Percentiles rank a stretch among this genome's conserved stretches.
phyloP scores from a whole-genome alignment of 2,113 vertebrate genomes.

The Catagonus wagneri region DNA sequence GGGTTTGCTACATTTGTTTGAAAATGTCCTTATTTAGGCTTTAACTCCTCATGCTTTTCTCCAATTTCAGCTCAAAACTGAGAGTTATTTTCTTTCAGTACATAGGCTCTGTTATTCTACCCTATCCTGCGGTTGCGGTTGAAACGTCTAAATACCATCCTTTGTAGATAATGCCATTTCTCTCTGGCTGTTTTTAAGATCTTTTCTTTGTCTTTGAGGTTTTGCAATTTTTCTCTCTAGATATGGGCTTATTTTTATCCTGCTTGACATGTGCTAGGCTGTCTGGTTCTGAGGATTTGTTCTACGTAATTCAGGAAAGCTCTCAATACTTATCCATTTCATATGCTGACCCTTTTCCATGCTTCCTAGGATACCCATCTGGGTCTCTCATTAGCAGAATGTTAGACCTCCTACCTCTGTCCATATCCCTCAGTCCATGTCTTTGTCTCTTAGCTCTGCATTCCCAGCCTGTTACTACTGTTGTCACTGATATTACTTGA shows the following conservation, averaged over 20 bases:
- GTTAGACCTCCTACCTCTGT: not conserved
- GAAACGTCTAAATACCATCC: not conserved
- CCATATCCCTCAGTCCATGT: not conserved
- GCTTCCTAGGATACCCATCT: not conserved
- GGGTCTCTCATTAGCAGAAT: not conserved
- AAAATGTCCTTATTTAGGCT: not conserved
- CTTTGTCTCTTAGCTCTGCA: not conserved
- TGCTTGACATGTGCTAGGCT: not conserved
- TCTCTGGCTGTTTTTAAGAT: constrained; percentile 29
- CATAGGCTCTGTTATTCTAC: not conserved
- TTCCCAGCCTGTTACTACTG: not conserved
- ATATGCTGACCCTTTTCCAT: not conserved
- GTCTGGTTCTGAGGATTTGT: not conserved
- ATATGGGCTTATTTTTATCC: constrained; percentile 8
- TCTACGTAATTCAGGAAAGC: not conserved
- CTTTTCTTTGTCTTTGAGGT: constrained; percentile 36
- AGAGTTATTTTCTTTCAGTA: not conserved
- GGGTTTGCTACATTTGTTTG: not conserved
- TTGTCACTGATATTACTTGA: not conserved
- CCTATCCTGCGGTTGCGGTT: not conserved
- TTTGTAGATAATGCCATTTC: not conserved
- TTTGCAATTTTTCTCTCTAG: not conserved
- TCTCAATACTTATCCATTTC: not conserved
- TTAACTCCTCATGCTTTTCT: not conserved
- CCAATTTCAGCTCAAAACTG: not conserved